Conservation (phyloP, 2,888 invertebrate genomes). For the Oscheius sp. region DNA sequence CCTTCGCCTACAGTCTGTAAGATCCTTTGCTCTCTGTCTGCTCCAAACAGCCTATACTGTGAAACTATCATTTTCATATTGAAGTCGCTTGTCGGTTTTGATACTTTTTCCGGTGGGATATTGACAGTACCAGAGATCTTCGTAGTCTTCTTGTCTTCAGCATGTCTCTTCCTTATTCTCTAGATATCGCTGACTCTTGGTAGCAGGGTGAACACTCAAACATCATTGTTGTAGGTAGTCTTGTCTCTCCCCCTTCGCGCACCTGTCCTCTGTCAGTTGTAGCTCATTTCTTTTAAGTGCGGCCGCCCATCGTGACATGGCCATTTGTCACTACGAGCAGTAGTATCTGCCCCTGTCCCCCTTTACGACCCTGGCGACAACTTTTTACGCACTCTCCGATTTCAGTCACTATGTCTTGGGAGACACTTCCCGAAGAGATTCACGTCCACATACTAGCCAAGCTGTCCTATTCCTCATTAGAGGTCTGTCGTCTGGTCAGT, state of each 20-base stretch:
- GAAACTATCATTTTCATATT: too few species aligned
- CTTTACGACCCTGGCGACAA: slow-evolving; percentile 1
- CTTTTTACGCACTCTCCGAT: neutral
- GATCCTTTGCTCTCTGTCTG: too few species aligned
- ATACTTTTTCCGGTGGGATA: too few species aligned
- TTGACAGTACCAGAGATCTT: too few species aligned
- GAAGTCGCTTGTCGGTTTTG: too few species aligned
- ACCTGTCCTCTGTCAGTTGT: slow-evolving; percentile 13
- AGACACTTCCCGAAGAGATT: neutral
- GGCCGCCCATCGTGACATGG: slow-evolving; percentile 20
- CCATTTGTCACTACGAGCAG: slow-evolving; percentile 20
- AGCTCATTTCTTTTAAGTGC: slow-evolving; percentile 14
- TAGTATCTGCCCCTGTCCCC: slow-evolving; percentile 13
- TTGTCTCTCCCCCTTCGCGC: slow-evolving; percentile 3
- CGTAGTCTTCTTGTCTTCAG: too few species aligned
- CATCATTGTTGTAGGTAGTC: neutral
- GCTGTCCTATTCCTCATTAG: neutral
- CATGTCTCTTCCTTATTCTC: neutral
- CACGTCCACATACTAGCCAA: slow-evolving; percentile 11
- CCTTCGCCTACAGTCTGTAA: too few species aligned
- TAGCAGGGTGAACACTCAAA: too few species aligned
- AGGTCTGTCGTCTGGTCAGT: slow-evolving; percentile 1
- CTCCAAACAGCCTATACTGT: too few species aligned
- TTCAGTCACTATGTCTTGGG: slow-evolving; percentile 13
- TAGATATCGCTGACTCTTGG: neutral